phyloP scores from a whole-genome alignment of 2,113 vertebrate species.

The Hypocryptadius cinnamomeus region DNA sequence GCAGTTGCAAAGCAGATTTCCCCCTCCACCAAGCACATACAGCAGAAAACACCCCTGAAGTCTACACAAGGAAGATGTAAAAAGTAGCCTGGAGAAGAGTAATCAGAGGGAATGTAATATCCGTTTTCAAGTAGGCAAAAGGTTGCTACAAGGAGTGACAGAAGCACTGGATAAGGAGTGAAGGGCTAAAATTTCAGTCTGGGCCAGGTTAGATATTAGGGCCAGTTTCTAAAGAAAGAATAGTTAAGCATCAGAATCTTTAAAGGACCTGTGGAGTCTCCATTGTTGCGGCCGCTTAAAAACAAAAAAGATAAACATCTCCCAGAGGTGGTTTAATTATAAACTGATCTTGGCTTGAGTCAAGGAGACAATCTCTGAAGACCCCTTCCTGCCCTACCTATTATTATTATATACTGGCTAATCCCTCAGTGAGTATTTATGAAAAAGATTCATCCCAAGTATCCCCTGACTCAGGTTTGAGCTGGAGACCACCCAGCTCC shows the following conservation, averaged over 20 bases:
- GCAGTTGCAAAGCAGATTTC: not conserved
- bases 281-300: constrained; percentile 5
- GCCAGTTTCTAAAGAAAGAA: not conserved
- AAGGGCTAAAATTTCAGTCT: not conserved
- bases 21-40: not conserved
- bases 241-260: not conserved
- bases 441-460: not conserved
- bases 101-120: not conserved
- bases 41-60: not conserved
- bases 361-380: not conserved
- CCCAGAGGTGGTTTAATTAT: constrained; percentile 14
- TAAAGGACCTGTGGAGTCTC: not conserved
- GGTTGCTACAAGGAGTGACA: not conserved
- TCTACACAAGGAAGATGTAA: not conserved
- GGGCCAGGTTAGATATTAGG: not conserved
- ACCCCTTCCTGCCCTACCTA: not conserved
- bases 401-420: not conserved
- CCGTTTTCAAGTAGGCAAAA: not conserved
- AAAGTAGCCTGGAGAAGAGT: not conserved
- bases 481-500: not conserved
- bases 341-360: not conserved
- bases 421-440: not conserved
- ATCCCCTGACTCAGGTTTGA: not conserved
- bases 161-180: not conserved
- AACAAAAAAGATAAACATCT: constrained; percentile 22